Conservation (phyloP, 2,888 invertebrate species). For the Trissolcus brochymenae region DNA sequence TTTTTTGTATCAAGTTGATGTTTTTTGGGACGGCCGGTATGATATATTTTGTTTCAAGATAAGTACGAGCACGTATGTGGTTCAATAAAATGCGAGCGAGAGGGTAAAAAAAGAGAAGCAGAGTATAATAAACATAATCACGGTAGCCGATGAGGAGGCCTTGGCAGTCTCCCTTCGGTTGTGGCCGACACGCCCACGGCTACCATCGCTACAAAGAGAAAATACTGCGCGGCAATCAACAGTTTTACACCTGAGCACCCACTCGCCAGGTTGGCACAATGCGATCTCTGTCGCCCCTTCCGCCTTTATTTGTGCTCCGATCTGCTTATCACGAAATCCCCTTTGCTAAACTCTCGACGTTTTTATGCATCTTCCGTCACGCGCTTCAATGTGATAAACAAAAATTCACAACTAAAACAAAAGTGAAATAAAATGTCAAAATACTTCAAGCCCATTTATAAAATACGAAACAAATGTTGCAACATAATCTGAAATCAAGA, state of each 20-base stretch:
- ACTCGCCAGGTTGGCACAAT: slow-evolving; percentile 55
- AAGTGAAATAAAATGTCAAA: too few species aligned
- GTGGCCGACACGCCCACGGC: slow-evolving; percentile 74
- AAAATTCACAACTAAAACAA: too few species aligned
- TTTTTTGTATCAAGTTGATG: too few species aligned
- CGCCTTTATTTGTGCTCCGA: slow-evolving; percentile 46
- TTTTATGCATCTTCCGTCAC: slow-evolving; percentile 59
- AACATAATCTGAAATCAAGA: too few species aligned
- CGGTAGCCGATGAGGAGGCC: slow-evolving; percentile 69
- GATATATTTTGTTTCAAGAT: too few species aligned
- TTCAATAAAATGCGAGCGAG: background rate
- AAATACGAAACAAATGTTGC: too few species aligned
- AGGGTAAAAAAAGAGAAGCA: slow-evolving; percentile 59
- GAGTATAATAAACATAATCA: slow-evolving; percentile 71
- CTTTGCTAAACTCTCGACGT: slow-evolving; percentile 43
- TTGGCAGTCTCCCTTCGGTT: slow-evolving; percentile 73
- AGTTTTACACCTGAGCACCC: slow-evolving; percentile 73
- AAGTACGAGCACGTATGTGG: too few species aligned
- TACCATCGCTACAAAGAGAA: slow-evolving; percentile 71
- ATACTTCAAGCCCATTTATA: too few species aligned
- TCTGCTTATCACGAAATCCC: slow-evolving; percentile 55
- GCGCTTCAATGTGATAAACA: background rate
- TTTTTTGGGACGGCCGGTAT: too few species aligned
- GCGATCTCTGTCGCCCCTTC: slow-evolving; percentile 33
- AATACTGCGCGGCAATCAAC: slow-evolving; percentile 73